Evolutionary conservation across 30 jellyfish, hydroid and myxozoan genomes (phyloP).

Genomic region (Hydractinia symbiolongicarpus): DNA sequence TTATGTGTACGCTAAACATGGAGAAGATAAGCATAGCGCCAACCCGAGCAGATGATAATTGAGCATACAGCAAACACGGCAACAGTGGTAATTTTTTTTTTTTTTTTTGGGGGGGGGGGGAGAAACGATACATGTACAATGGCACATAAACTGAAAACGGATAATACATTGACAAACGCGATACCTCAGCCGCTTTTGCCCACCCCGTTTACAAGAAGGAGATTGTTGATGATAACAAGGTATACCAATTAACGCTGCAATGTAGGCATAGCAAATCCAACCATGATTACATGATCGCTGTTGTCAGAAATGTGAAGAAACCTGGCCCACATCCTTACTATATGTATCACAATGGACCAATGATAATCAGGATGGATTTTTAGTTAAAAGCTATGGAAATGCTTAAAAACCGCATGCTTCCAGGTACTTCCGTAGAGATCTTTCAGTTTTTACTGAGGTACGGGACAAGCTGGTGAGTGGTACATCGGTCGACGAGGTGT

Average conservation of each 20-base stretch:
- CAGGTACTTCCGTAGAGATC: constrained; percentile 29
- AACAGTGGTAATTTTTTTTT: constrained; percentile 26
- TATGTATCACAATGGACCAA: constrained; percentile 39
- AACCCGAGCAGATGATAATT: constrained; percentile 48
- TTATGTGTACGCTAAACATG: constrained; percentile 35
- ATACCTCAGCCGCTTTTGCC: constrained; percentile 38
- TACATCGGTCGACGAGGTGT: constrained; percentile 23
- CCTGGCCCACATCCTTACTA: constrained; percentile 35
- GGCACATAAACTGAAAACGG: constrained; percentile 20
- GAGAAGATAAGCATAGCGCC: constrained; percentile 22
- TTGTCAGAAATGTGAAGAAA: constrained; percentile 12
- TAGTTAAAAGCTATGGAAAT: constrained; percentile 47
- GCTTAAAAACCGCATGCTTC: constrained; percentile 44
- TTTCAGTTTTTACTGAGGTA: background rate
- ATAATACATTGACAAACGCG: constrained; percentile 32
- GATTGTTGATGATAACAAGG: constrained; percentile 1
- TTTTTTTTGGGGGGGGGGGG: too few relatives aligned
- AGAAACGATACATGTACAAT: constrained; percentile 16
- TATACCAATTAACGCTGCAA: constrained; percentile 20
- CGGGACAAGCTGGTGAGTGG: constrained; percentile 1
- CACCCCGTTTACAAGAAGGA: constrained; percentile 23
- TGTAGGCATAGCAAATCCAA: constrained; percentile 37
- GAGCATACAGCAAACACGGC: constrained; percentile 41
- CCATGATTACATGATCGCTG: constrained; percentile 39
- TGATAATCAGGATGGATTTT: constrained; percentile 15